Conservation (phyloP, 2,888 invertebrate species). For the Heteropelma amictum region DNA sequence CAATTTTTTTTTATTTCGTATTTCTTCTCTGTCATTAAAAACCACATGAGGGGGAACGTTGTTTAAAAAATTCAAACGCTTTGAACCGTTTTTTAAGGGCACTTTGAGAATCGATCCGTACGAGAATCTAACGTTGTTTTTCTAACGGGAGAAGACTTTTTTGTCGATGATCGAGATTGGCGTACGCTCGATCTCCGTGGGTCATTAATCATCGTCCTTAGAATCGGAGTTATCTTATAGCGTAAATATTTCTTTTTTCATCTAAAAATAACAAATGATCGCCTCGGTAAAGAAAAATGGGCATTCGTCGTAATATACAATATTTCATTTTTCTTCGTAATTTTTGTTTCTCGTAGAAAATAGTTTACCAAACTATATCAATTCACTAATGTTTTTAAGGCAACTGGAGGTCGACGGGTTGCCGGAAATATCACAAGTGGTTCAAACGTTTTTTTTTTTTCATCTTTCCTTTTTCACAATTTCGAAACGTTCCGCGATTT, state of each 20-base stretch:
- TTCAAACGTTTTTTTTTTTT: slow-evolving; percentile 35
- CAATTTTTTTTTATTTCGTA: slow-evolving; percentile 10
- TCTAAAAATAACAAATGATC: neutral
- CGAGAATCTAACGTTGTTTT: slow-evolving; percentile 17
- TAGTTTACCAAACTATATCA: slow-evolving; percentile 69
- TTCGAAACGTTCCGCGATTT: slow-evolving; percentile 46
- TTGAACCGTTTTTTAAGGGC: slow-evolving; percentile 43
- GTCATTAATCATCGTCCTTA: too few relatives aligned
- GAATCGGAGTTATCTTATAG: too few relatives aligned
- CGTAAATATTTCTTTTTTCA: slow-evolving; percentile 29
- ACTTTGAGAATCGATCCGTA: slow-evolving; percentile 39
- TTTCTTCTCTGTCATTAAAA: slow-evolving; percentile 18
- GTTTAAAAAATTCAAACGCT: slow-evolving; percentile 12
- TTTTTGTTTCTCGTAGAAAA: slow-evolving; percentile 38
- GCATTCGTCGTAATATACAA: slow-evolving; percentile 47
- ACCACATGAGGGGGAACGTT: slow-evolving; percentile 12
- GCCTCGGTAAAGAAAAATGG: slow-evolving; percentile 28
- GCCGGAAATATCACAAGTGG: slow-evolving; percentile 58
- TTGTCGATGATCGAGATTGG: too few relatives aligned
- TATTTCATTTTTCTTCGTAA: slow-evolving; percentile 26
- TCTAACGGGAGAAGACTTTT: too few relatives aligned
- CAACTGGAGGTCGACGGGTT: slow-evolving; percentile 68
- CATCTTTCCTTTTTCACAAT: slow-evolving; percentile 20
- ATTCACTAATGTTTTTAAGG: slow-evolving; percentile 71
- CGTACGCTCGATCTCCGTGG: too few relatives aligned